A percentile compares a stretch with the other conserved stretches of the same genome.
phyloP scores from a whole-genome alignment of 2,888 invertebrate species.

The Heteropelma amictum region DNA sequence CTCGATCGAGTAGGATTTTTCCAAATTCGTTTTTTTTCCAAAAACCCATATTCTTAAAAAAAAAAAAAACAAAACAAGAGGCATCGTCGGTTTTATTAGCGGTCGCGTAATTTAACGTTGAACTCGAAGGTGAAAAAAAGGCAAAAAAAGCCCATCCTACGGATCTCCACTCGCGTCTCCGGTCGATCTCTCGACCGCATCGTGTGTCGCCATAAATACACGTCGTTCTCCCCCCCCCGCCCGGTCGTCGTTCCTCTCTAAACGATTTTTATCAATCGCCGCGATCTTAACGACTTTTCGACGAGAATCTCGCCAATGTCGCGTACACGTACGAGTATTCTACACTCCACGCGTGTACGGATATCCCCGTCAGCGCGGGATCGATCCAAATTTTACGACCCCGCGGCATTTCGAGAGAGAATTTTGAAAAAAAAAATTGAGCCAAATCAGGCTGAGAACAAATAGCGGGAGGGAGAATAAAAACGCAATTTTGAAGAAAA shows the following conservation, averaged over 20 bases:
- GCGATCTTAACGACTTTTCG: constrained; percentile 61
- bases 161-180: background rate
- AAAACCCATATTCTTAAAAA: background rate
- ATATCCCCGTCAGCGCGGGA: constrained; percentile 6
- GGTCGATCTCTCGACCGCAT: background rate
- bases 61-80: background rate
- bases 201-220: constrained; percentile 16
- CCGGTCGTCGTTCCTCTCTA: constrained; percentile 33
- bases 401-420: background rate
- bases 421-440: background rate
- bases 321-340: background rate
- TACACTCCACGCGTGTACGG: too few relatives aligned
- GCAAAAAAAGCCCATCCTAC: constrained; percentile 63
- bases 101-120: too few relatives aligned
- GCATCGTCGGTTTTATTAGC: constrained; percentile 4
- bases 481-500: too few relatives aligned
- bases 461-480: background rate
- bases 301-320: constrained; percentile 36
- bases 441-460: background rate
- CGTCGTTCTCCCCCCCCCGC: background rate
- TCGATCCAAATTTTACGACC: constrained; percentile 38
- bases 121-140: constrained; percentile 42
- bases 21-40: constrained; percentile 1
- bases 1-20: too few relatives aligned
- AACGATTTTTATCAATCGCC: constrained; percentile 64